Evolutionary conservation across 35 echinoderm and acorn worm species (phyloP), one percentile per base, ranked within the genome.

Genomic region (Ophioderma brevispina): DNA sequence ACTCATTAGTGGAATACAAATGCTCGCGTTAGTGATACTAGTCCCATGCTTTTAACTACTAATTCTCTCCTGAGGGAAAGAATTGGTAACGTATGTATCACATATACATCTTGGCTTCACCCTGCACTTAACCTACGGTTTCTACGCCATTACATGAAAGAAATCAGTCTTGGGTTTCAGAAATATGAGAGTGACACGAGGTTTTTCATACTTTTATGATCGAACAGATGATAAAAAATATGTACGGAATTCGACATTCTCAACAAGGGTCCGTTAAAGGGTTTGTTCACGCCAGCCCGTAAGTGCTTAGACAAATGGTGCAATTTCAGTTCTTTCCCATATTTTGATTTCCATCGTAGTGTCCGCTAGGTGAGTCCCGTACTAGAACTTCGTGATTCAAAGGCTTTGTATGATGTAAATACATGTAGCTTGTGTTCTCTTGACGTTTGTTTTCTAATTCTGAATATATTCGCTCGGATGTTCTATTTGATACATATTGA

Each of bases 1-100:
- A 70, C 59, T 18, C 59, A 70, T 70, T 25, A 70, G 59, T 13
- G 59, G 59, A 70, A 30, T 70, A 70, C 59, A 70, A 70, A 70
- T 30, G 17, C 59, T 46, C 41, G 41, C 41, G 41, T 70, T 70
- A 18, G 59, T 70, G 59, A 70, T 70, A 70, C 59, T 70, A 70
- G 59, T 70, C 59, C 59, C 59, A 25, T 70, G 59, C 59, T 70
- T 70, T 70, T 70, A 70, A 70, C 59, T 70, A 70, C 28, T 70
- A 70, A 70, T 70, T 70, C 59, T 70, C 59, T 70, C 59, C 59
- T 70, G 1, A 70, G 59, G 59, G 59, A 70, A 70, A 70, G 59
- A 70, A 70, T 70, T 30, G 15, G 15, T 25, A n/a, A 30, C 4
- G 17, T 25, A 70, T 30, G 59, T 25, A 70, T 70, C 59, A 70